A percentile compares a stretch with the other conserved stretches of the same genome.
Evolutionary conservation across 2,888 invertebrate genomes (phyloP).

Genomic region (Andrena camellia): DNA sequence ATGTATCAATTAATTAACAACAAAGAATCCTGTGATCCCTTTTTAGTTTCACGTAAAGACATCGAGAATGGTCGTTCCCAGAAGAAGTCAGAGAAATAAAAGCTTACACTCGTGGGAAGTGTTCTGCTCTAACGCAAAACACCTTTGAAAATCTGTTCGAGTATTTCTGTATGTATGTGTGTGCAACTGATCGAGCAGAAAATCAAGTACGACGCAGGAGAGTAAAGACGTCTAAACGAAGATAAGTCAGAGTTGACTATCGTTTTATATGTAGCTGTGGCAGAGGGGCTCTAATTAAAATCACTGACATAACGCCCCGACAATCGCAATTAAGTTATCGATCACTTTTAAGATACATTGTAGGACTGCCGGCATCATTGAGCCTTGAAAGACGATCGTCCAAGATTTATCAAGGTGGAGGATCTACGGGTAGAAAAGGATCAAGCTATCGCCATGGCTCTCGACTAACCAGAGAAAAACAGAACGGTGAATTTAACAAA

Average conservation of each 20-base stretch:
- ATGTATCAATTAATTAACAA: constrained; percentile 51
- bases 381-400: constrained; percentile 25
- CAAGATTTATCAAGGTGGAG: constrained; percentile 56
- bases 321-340: constrained; percentile 43
- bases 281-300: neutral
- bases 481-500: constrained; percentile 72
- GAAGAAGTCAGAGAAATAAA: too few species aligned
- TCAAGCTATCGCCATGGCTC: constrained; percentile 56
- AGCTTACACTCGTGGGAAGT: too few species aligned
- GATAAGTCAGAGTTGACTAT: too few species aligned
- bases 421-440: constrained; percentile 41
- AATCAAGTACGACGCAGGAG: too few species aligned
- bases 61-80: neutral
- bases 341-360: constrained; percentile 25
- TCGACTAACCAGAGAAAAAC: constrained; percentile 44
- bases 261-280: too few species aligned
- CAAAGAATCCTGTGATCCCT: neutral
- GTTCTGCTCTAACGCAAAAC: too few species aligned
- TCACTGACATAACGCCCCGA: neutral
- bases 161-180: too few species aligned
- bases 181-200: too few species aligned
- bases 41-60: neutral
- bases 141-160: too few species aligned
- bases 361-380: constrained; percentile 49
- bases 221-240: too few species aligned